Evolutionary conservation across 2,113 vertebrate species (phyloP).

Genomic region (Hirundichthys speculiger): DNA sequence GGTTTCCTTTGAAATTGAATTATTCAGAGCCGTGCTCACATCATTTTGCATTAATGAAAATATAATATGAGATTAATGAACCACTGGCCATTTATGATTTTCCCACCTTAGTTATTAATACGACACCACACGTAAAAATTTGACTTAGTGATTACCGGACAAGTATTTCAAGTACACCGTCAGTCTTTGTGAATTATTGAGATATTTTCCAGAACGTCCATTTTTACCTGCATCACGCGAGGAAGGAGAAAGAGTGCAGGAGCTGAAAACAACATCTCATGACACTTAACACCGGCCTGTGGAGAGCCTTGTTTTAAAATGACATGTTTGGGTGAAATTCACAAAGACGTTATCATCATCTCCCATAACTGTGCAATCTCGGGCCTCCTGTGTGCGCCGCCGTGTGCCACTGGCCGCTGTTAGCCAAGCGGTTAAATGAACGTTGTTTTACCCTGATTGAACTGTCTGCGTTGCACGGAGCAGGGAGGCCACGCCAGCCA

Average conservation of each 20-base stretch:
- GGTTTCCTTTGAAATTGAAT: slow-evolving; percentile 54
- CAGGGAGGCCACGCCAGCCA: slow-evolving; percentile 57
- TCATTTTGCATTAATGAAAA: slow-evolving; percentile 70
- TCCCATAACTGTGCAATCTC: slow-evolving; percentile 76
- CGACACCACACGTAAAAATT: slow-evolving; percentile 60
- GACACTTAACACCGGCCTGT: slow-evolving; percentile 66
- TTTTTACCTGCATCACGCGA: slow-evolving; percentile 1
- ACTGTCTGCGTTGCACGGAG: slow-evolving; percentile 65
- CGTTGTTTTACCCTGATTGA: slow-evolving; percentile 80
- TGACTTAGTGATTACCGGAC: slow-evolving; percentile 72
- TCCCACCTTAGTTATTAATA: slow-evolving; percentile 69
- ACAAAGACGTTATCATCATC: slow-evolving; percentile 80
- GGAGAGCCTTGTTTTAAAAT: slow-evolving; percentile 68
- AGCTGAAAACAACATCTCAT: slow-evolving; percentile 64
- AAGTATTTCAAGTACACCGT: slow-evolving; percentile 54
- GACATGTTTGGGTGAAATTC: slow-evolving; percentile 82
- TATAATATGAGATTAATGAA: slow-evolving; percentile 71
- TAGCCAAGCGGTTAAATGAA: slow-evolving; percentile 74
- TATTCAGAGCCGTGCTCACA: slow-evolving; percentile 57
- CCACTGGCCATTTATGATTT: slow-evolving; percentile 70
- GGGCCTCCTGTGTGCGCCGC: slow-evolving; percentile 50
- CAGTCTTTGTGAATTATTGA: slow-evolving; percentile 59
- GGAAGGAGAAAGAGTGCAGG: slow-evolving; percentile 30
- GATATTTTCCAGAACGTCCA: slow-evolving; percentile 23
- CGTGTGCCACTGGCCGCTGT: slow-evolving; percentile 58